Evolutionary conservation across 37 sponge, comb jelly and placozoan genomes (phyloP), one percentile per base, ranked within the genome.

Genomic region (Haliclona indistincta): DNA sequence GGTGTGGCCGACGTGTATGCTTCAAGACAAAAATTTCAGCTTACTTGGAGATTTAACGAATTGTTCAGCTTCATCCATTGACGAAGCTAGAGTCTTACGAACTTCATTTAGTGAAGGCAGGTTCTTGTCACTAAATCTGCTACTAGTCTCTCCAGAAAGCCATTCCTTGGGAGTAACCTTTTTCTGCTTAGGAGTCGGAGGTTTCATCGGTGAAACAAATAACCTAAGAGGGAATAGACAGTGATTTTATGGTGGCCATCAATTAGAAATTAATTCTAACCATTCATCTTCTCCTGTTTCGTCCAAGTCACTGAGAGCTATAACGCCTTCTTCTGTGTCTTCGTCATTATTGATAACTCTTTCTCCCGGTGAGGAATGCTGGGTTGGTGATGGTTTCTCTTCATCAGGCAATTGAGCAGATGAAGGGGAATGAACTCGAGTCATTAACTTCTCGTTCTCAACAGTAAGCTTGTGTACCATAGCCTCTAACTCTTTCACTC

Each of bases 381-480:
- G 63, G 10, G 51, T 47, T 15, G 15, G 51, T 17, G 10, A 17
- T 10, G 10, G 30, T 36, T 26, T 28, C 37, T 5, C 65, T 33
- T 28, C 65, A 30, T 33, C 65, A 3, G 20, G 20, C 23, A 23
- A 28, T 2, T 23, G 3, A 55, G 26, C 26, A 55, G 56, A 23
- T 55, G 3, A 23, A 55, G 23, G 23, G 3, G 56, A 5, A 4
- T 33, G 3, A 42, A 77, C 78, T 51, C 71, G 71, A 42, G 38
- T 82, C 22, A 88, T 43, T 2, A 88, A 67, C 37, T 88, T 64
- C 60, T 77, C 64, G 60, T 88, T 88, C 35, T 88, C 88, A 0
- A 36, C 11, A 43, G 70, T 66, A 38, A 88, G 61, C 30, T 77
- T 67, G 45, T 71, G 56, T 3, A 88, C 78, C 54, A 81, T 88